Base-by-base conservation (phyloP, 2,888 invertebrate species). In the Lycocerus yunnanus region DNA sequence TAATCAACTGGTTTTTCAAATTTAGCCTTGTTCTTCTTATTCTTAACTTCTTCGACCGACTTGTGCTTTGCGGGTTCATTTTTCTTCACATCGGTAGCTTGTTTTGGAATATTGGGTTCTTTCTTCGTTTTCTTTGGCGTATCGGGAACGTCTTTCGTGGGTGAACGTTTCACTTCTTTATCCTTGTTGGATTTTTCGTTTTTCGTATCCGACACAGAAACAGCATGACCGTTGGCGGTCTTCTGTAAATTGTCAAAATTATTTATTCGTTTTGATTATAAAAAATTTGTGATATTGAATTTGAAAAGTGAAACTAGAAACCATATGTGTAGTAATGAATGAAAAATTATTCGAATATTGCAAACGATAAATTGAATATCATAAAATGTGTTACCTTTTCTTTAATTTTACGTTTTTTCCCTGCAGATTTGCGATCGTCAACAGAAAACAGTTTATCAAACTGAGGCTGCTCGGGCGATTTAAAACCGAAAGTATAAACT, bases 401-500 rank as follows among this genome's bases (percentile, higher is more conserved):
- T 87, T 92, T 92, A 81, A 88, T 89, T 90, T 92, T 92, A 82
- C 90, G 89, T 86, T 92, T 93, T 87, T 93, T 93, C 83, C 87
- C 90, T 82, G 90, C 89, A 78, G 91, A 90, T 88, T 92, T 93
- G 85, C 91, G 90, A 83, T 93, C 93, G 85, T 92, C 92, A 71
- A 89, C 87, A 80, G 90, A 86, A 60, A 91, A 90, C 78, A 93
- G 88, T 87, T 93, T 93, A 84, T 93, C 93, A 86, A 94, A 93
- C 84, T 93, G 93, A 84, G 95, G 95, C 88, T 94, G 94, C 86
- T 93, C 93, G 80, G 93, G 92, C 77, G 93, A 91, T 88, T 93
- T 93, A 88, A 95, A 94, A 78, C 94, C 94, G 87, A 94, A 94
- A 79, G 91, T 91, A 88, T 93, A 94, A 82, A 94, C 93, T 81